Conservation (phyloP, 92 coral and sea anemone species). For the Epizoanthus ramosus region DNA sequence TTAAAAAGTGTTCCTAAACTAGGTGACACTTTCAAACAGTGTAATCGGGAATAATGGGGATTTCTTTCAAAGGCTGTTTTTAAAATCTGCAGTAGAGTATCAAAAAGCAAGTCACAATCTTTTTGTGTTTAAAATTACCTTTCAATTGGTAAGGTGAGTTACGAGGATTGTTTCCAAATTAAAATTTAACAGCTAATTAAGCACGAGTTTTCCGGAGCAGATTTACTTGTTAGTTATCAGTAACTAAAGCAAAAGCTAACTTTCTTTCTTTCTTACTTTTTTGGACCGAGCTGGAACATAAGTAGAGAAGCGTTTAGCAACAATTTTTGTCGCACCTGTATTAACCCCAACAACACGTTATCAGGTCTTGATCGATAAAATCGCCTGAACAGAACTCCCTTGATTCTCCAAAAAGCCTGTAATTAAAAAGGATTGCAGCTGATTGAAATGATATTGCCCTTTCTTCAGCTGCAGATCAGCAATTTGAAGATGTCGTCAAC, state of each 20-base stretch:
- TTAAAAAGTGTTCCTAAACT: background rate
- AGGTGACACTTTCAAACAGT: background rate
- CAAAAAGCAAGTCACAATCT: no score
- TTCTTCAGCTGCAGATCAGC: background rate
- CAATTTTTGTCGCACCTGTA: no score
- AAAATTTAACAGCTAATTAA: background rate
- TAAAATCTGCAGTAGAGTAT: no score
- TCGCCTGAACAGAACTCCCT: background rate
- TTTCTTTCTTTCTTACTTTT: background rate
- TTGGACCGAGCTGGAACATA: background rate
- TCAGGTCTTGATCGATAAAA: background rate
- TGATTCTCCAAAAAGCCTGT: background rate
- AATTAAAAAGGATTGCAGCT: background rate
- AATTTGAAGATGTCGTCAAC: background rate
- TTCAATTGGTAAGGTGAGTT: background rate
- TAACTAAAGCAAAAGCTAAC: background rate
- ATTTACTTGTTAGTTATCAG: background rate
- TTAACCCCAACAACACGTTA: background rate
- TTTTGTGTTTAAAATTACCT: background rate
- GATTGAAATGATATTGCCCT: background rate
- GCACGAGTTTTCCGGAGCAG: slow-evolving; percentile 4
- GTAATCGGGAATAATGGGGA: background rate
- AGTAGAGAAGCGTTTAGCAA: background rate
- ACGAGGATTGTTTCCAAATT: background rate
- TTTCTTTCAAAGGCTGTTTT: background rate